Base-by-base conservation (phyloP, 2,113 vertebrate species). In the Sorex fumeus region DNA sequence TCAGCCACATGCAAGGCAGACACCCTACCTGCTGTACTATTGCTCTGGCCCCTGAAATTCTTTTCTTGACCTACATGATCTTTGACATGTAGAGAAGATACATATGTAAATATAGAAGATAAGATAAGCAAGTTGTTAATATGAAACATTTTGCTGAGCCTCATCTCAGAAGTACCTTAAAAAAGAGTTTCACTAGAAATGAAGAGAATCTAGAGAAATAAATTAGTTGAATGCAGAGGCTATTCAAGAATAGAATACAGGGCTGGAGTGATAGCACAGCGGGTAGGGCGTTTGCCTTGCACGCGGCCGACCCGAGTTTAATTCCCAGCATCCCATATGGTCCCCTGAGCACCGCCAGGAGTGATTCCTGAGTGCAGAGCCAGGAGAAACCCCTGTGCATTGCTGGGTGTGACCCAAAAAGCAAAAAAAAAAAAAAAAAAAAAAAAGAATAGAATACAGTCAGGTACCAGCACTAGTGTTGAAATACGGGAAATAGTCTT, bases 121-220 rank as follows among this genome's bases (percentile, higher is more conserved):
- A 87, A 90, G 87, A 87, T 27, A 53, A 92, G 69, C 87, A 82
- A 77, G 84, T 91, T 85, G 40, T 88, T 78, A 60, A 71, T 43
- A 12, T 47, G 10, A 8, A 84, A 77, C 75, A 69, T 53, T 91
- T 83, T 91, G 89, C 82, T 96, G 90, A 88, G 47, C 66, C n/a
- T 93, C 57, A 16, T 53, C 79, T 47, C 78, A 53, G 19, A 77
- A 69, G n/a, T 11, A 11, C 62, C 70, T 95, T 50, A 91, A 78
- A 87, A 53, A 79, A 87, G 85, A 88, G 60, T 91, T 93, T 81
- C 30, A 32, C 87, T 91, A 91, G 87, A 88, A 84, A 87, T 87
- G 34, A 80, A 87, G 71, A 95, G 79, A 90, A 34, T 79, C 87
- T 91, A 19, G 60, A 77, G 71, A 94, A 92, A 84, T 60, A 92